Base-by-base conservation (phyloP, 2,888 invertebrate genomes). In the Philereme vetulata region DNA sequence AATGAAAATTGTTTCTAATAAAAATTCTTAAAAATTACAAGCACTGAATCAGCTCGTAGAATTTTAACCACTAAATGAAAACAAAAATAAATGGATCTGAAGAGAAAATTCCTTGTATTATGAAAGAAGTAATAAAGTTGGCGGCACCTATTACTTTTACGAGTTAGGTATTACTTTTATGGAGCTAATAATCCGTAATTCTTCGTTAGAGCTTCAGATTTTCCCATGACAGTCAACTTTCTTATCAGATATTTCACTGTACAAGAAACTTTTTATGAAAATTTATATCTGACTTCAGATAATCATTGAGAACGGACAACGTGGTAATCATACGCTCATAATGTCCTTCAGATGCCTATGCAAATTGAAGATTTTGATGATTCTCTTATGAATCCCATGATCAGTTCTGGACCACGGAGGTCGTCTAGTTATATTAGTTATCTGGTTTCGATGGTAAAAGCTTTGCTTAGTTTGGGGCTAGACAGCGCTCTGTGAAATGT, bases 101-200 rank as follows among this genome's bases (percentile, higher is more conserved):
- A 55, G 51, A 59, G 57, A 62, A 61, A 57, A 56, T 48, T 66
- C 56, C 54, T 36, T 36, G 1, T 61, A 58, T 59, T 55, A 59
- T 54, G 44, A 61, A 47, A 59, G 56, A 54, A 51, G 59, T 60
- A 59, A 62, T 64, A 62, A 60, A 64, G 60, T 63, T 56, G 53
- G 52, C 53, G 60, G 62, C 66, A 60, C 60, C 64, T 58, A 67
- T 64, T 69, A 65, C 55, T 60, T 67, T 66, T 60, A 69, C 55
- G 55, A 63, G 59, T 60, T 60, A 53, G 54, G 53, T 60, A 59
- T 60, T 62, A 56, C 44, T 58, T 40, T 51, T 60, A 52, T 49
- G 49, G 48, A 42, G 51, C 51, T 55, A 55, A 21, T 21, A 21
- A 55, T 38, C 21, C 51, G 51, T 56, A 52, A 60, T 56, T 51